phyloP scores from a whole-genome alignment of 2,113 vertebrate genomes.

The Brachirus orientalis region DNA sequence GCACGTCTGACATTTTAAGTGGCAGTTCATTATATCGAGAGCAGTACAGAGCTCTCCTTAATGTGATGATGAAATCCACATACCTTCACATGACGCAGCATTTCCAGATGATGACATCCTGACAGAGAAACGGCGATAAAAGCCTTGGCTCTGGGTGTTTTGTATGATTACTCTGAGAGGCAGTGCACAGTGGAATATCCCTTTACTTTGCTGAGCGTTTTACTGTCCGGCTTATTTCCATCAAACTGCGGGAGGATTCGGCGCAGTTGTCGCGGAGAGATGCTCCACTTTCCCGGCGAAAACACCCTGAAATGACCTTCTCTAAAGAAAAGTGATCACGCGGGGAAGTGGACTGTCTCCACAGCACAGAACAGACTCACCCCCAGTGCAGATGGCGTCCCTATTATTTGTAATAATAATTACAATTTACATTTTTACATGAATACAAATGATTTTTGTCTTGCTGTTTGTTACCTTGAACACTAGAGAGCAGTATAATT shows the following conservation, averaged over 20 bases:
- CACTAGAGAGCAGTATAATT: conserved; percentile 20
- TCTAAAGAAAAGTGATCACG: no score
- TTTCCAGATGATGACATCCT: conserved; percentile 66
- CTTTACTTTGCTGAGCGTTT: neutral
- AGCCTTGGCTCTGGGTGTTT: neutral
- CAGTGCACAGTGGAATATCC: neutral
- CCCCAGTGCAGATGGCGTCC: no score
- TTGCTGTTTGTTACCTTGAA: neutral
- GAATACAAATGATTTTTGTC: neutral
- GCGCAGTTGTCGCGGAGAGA: conserved; percentile 12
- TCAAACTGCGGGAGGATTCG: neutral
- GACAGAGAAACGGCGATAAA: neutral
- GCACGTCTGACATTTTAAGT: no score
- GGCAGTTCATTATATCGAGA: neutral
- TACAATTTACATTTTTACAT: no score
- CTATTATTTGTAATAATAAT: no score
- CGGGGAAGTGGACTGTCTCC: no score
- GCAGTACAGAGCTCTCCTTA: no score
- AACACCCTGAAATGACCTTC: neutral
- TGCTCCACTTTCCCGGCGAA: neutral
- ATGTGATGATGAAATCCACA: neutral
- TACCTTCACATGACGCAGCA: conserved; percentile 73
- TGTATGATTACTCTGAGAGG: neutral
- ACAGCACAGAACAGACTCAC: neutral
- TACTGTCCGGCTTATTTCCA: neutral